These are phyloP conservation scores for Tetragonisca angustula DNA, from an alignment of 2,888 invertebrate genomes.

Conservation along the genomic window DNA sequence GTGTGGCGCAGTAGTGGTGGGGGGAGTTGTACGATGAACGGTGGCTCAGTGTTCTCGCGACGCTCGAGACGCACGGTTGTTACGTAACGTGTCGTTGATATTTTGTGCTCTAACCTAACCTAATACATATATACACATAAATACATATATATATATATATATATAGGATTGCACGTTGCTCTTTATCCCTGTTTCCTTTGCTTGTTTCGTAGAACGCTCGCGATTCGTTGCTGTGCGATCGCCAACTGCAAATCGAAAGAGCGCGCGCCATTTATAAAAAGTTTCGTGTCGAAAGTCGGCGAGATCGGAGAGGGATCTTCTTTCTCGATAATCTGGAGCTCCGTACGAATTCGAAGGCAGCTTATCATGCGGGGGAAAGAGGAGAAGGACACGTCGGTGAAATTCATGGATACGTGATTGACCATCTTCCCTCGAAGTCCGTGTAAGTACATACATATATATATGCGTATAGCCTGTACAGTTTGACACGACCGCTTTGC, in stretches of 20 bases:
- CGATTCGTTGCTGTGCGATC: neutral
- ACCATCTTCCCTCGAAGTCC: neutral
- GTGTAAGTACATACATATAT: constrained; percentile 27
- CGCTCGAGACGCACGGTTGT: constrained; percentile 19
- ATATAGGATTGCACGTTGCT: neutral
- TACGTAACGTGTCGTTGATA: neutral
- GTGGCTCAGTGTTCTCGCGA: constrained; percentile 35
- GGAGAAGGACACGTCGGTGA: neutral
- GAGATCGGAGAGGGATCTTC: neutral
- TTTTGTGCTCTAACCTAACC: neutral
- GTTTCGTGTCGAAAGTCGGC: neutral
- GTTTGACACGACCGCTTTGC: constrained; percentile 11
- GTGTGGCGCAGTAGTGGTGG: neutral
- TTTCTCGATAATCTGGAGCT: neutral
- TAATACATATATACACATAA: neutral
- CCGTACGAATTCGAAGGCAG: neutral
- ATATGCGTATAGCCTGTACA: neutral
- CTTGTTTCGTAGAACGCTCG: neutral
- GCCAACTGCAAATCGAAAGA: neutral
- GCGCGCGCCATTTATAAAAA: neutral
- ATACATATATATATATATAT: neutral
- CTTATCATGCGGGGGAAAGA: constrained; percentile 20
- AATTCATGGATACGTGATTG: constrained; percentile 38
- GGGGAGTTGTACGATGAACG: constrained; percentile 13
- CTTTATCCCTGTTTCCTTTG: no score